These are phyloP conservation scores for Apostichopus leukothele DNA, from an alignment of 53 echinoderm and acorn worm species.

Conservation along the genomic window DNA sequence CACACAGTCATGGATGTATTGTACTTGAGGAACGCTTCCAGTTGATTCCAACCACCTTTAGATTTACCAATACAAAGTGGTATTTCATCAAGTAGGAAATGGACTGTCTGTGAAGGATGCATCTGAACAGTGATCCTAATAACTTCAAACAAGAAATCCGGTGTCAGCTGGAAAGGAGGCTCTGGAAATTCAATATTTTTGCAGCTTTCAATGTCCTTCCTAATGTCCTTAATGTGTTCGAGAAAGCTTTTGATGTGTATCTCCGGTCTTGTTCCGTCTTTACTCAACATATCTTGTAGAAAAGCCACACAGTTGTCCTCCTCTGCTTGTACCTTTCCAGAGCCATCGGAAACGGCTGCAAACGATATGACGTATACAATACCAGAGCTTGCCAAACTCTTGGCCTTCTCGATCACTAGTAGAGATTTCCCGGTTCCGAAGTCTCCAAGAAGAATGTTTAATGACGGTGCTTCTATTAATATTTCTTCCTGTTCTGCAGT, in stretches of 20 bases:
- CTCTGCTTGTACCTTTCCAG: conserved; percentile 27
- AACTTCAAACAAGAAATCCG: background rate
- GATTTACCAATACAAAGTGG: conserved; percentile 20
- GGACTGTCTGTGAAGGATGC: background rate
- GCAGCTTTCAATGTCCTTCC: background rate
- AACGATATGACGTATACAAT: conserved; percentile 27
- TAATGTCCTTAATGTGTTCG: background rate
- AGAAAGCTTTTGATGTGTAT: background rate
- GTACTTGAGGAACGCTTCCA: conserved; percentile 4
- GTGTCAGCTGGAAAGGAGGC: conserved; percentile 22
- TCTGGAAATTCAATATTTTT: background rate
- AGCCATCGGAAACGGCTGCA: conserved; percentile 14
- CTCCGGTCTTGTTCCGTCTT: too few species aligned
- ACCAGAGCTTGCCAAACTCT: background rate
- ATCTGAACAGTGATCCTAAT: background rate
- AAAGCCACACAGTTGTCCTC: conserved; percentile 10
- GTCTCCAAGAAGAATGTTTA: conserved; percentile 24
- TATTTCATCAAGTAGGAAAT: conserved; percentile 41
- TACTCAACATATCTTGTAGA: background rate
- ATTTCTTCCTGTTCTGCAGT: conserved; percentile 1
- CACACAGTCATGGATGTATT: conserved; percentile 4
- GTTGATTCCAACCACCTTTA: background rate
- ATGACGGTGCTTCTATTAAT: background rate
- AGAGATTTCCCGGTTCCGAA: conserved; percentile 44
- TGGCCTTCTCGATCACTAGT: conserved; percentile 11